Evolutionary conservation across 2,113 vertebrate species (phyloP), one percentile per base, ranked within the genome.

Genomic region (Ophthalmotilapia sp.): DNA sequence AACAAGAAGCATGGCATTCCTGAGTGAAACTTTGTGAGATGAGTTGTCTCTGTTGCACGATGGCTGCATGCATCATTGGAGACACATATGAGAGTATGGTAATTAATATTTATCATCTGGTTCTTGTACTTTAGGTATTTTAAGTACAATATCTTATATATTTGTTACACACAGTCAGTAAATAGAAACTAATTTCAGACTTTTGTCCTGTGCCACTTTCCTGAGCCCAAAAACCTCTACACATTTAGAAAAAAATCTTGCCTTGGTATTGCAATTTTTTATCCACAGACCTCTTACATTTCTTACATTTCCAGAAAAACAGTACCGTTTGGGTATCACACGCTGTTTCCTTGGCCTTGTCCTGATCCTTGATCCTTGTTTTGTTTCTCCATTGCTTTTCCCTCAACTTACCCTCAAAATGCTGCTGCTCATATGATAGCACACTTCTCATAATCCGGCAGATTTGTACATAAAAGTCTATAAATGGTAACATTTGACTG

Each of bases 161-260:
- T 42, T 70, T 70, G n/a, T 23, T 70, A 42, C n/a, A 42, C 36
- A 42, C n/a, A 70, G 65, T 70, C n/a, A 42, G 65, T 40, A n/a
- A 40, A 23, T 70, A 42, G n/a, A 4, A 70, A 10, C 15, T 17
- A 31, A 31, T 60, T 33, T 31, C 56, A 60, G 56, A 17, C 56
- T 60, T 26, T 60, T 17, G 26, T 31, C 13, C 23, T 29, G 55
- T 56, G 23, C 55, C 23, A 56, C 23, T 56, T 29, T 56, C 23
- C 55, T 58, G 23, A 58, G 15, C 55, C 13, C 23, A 29, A 5
- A 56, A 58, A 58, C 23, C 7, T 58, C 23, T 29, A 58, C 55
- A 58, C 26, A 29, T 58, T 15, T 58, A 58, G 55, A 29, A 58
- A 58, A 29, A 58, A 9, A 58, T 29, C 23, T 58, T 58, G 23